Evolutionary conservation across 1,140 invertebrate genomes (phyloP), one percentile per base, ranked within the genome.

Genomic region (Coelopa frigida): DNA sequence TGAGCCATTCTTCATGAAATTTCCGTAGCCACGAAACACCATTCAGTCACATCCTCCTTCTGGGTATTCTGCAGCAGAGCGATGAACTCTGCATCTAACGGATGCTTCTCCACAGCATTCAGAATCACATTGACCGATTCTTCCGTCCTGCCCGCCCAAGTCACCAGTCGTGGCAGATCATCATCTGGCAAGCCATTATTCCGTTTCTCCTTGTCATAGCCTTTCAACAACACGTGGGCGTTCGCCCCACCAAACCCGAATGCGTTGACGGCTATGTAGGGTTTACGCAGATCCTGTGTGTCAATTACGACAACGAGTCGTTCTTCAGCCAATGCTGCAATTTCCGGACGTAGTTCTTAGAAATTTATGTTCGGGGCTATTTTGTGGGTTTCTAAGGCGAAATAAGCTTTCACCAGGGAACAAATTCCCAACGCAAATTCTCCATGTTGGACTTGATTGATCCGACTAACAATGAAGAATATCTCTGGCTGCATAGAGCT

Each of bases 361-460:
- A 78, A 91, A 69, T 93, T 81, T 15, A 94, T 74, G 60, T 94
- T 94, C 5, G 86, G 83, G 8, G 87, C 81, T 52, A 94, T 80
- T 4, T 75, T 70, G 15, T 79, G 79, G 4, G 78, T 79, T 61
- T 86, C 80, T 71, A 90, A 86, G 1, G 84, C 79, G 32, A 92
- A 72, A 24, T 58, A 66, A 54, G 90, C 84, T 73, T 95, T 95
- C 4, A 84, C 80, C 27, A 95, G 56, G 1, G 87, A 85, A 64
- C 86, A 89, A 1, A 89, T 70, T 48, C 92, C 92, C 26, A 89
- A 93, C 3, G 86, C 85, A 6, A 89, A 84, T 70, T 98, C 94
- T 1, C 94, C 58, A 95, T 77, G 68, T 95, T 96, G 0, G 91
- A 92, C 64, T 98, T 98, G 1, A 94, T 77, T 0, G 92, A 90